Evolutionary conservation across 2,888 invertebrate species (phyloP).

Genomic region (Acronicta psi): DNA sequence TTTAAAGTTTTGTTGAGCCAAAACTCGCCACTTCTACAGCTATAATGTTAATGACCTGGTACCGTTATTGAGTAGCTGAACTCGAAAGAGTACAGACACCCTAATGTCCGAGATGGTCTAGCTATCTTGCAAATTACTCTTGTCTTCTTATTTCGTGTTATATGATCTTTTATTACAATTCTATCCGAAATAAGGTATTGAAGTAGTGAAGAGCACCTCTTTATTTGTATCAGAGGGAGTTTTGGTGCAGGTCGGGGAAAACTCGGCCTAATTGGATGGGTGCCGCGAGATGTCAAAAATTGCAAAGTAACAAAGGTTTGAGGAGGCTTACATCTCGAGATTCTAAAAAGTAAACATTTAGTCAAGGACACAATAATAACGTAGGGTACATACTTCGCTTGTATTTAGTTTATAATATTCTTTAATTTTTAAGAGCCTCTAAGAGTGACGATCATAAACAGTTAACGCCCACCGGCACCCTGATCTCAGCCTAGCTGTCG

Average conservation of each 20-base stretch:
- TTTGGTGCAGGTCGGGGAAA: conserved; percentile 17
- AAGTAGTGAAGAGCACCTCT: conserved; percentile 13
- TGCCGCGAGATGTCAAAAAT: conserved; percentile 33
- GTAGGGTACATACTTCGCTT: too few species aligned
- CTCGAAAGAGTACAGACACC: conserved; percentile 25
- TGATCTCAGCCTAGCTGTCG: too few species aligned
- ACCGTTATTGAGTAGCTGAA: conserved; percentile 39
- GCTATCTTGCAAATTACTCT: conserved; percentile 44
- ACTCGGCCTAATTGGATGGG: conserved; percentile 43
- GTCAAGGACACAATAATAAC: too few species aligned
- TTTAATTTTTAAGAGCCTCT: too few species aligned
- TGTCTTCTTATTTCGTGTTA: conserved; percentile 23
- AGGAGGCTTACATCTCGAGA: conserved; percentile 5
- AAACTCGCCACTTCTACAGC: too few species aligned
- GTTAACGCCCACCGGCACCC: too few species aligned
- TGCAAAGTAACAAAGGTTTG: conserved; percentile 2
- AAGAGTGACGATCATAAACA: too few species aligned
- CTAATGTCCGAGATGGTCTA: conserved; percentile 37
- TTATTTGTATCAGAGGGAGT: conserved; percentile 11
- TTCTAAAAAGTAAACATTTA: background rate
- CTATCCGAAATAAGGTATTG: conserved; percentile 29
- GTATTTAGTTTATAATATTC: too few species aligned
- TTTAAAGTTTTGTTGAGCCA: too few species aligned
- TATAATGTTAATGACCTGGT: too few species aligned
- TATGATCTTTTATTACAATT: conserved; percentile 41